A percentile compares a stretch with the other conserved stretches of the same genome.
These are phyloP conservation scores for Orius laevigatus DNA, from an alignment of 1,140 invertebrate species.

Conservation along the genomic window DNA sequence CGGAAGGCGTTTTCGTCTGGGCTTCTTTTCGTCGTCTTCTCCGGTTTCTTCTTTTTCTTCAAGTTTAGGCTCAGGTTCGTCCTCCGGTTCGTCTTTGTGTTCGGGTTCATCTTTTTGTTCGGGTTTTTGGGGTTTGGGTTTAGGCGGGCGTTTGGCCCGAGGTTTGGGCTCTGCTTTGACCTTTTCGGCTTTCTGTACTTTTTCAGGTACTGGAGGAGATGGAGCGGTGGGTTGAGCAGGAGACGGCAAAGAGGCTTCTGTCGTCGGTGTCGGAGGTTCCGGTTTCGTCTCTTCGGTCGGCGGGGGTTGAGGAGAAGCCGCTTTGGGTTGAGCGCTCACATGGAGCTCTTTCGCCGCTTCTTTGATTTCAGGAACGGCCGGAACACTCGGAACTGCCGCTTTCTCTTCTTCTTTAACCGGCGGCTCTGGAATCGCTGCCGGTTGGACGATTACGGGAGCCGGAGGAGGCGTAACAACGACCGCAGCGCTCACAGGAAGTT, in stretches of 20 bases:
- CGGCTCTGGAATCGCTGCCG: background rate
- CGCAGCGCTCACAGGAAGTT: no score
- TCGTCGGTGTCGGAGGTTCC: constrained; percentile 10
- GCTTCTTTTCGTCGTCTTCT: constrained; percentile 30
- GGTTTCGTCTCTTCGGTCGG: constrained; percentile 9
- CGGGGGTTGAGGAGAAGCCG: background rate
- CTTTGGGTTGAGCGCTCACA: background rate
- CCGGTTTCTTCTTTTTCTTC: constrained; percentile 9
- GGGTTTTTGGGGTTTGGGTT: background rate
- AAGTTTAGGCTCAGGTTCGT: background rate
- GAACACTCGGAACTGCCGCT: background rate
- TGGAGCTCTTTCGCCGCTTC: constrained; percentile 1
- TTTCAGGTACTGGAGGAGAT: background rate
- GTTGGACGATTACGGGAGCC: background rate
- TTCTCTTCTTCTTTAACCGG: no score
- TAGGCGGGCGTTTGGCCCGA: background rate
- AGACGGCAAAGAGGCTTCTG: constrained; percentile 4
- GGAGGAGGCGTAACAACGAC: background rate
- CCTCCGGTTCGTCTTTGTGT: background rate
- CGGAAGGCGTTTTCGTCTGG: constrained; percentile 40
- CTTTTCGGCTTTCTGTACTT: no score
- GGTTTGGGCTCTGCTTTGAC: background rate
- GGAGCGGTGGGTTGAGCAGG: background rate
- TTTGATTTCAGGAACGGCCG: background rate
- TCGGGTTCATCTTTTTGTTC: background rate